These are phyloP conservation scores for Rhyzopertha dominica DNA, from an alignment of 1,140 invertebrate genomes.

Conservation along the genomic window DNA sequence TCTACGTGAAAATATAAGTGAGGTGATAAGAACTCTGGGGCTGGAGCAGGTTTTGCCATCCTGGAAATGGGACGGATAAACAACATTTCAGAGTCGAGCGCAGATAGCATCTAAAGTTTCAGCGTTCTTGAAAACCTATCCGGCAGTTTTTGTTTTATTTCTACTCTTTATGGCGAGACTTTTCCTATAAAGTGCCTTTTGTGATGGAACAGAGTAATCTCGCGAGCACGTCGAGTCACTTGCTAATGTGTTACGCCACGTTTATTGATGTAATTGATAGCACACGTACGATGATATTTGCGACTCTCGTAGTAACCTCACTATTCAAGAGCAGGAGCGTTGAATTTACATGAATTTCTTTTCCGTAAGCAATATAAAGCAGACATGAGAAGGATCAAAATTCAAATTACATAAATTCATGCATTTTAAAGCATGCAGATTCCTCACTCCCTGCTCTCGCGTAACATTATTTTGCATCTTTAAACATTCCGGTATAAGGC, in stretches of 20 bases:
- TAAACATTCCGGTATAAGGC: constrained; percentile 36
- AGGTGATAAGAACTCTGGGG: constrained; percentile 18
- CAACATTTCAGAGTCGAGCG: constrained; percentile 16
- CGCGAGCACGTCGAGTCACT: too few species aligned
- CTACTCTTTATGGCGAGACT: too few species aligned
- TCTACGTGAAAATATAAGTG: constrained; percentile 9
- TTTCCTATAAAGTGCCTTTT: too few species aligned
- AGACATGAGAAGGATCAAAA: constrained; percentile 24
- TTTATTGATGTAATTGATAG: too few species aligned
- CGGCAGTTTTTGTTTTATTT: too few species aligned
- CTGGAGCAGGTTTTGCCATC: constrained; percentile 17
- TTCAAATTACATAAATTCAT: constrained; percentile 39
- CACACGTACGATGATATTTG: too few species aligned
- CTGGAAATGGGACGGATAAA: constrained; percentile 14
- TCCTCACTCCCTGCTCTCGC: constrained; percentile 29
- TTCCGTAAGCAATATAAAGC: too few species aligned
- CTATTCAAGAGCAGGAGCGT: too few species aligned
- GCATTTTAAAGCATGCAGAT: constrained; percentile 41
- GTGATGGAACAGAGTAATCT: too few species aligned
- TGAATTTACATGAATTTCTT: too few species aligned
- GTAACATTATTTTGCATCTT: constrained; percentile 39
- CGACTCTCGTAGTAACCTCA: too few species aligned
- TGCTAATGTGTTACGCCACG: too few species aligned
- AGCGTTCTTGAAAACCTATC: constrained; percentile 15
- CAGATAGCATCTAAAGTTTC: constrained; percentile 17